Evolutionary conservation across 2,113 vertebrate species (phyloP), one percentile per base, ranked within the genome.

Genomic region (Atlantisia rogersi): DNA sequence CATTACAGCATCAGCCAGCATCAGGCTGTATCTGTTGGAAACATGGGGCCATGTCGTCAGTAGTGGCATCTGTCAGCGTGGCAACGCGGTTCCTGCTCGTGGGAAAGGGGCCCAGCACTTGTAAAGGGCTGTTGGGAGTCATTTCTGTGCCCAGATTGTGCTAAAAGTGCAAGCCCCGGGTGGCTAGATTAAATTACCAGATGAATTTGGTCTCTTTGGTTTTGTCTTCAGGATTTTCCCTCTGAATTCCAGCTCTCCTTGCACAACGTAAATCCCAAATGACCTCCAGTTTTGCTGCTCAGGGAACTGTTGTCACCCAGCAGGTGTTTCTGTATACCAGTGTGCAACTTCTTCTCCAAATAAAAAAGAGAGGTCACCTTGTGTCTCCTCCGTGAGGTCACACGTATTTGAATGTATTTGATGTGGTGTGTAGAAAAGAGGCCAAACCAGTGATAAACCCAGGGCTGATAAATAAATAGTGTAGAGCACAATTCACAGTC

Each of bases 11-110:
- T 88, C 88, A 75, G 25, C 85, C 12, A 11, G 65, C 81, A 60
- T 83, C 18, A n/a, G 81, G 86, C 84, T 83, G 64, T 53, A 17
- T 65, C 79, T 56, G 67, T 64, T 96, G 88, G 92, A 95, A 97
- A 83, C 12, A 6, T 11, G 6, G 95, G 60, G 48, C 93, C 94
- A 88, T 80, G 26, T 88, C 5, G 5, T 88, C 89, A 50, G 55
- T 89, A 44, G 79, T 77, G 86, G 85, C 94, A 94, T 75, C 88
- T 91, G 26, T 63, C 94, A 93, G 62, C 5, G 4, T 77, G 92
- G 77, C 75, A 40, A 14, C 24, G 53, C 12, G 25, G 59, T 20
- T 85, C 35, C 58, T 65, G 28, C 71, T 88, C 25, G 6, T 70
- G 90, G 76, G 81, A 86, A 88, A 31, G 63, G 63, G 17, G 26